Evolutionary conservation across 2,888 invertebrate genomes (phyloP), one percentile per base, ranked within the genome.

Genomic region (Phrixothrix hirtus): DNA sequence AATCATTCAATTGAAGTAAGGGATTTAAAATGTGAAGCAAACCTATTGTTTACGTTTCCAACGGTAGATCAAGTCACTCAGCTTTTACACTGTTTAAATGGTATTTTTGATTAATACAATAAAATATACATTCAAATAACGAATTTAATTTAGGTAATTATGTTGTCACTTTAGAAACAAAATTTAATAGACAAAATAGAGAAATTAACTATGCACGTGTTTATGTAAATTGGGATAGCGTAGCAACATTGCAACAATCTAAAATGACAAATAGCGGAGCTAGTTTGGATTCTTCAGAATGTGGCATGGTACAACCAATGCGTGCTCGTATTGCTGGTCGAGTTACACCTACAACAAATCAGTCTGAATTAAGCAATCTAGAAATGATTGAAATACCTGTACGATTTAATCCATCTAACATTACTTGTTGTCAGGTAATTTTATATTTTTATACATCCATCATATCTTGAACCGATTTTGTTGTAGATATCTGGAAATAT

Each of bases 311-410:
- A 27, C 81, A 81, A 47, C 79, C 82, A 0, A 83, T 85, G 80
- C 75, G 85, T 49, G 86, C 86, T 11, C 76, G 89, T 42, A 88
- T 89, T 48, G 88, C 89, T 1, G 88, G 88, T 1, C 77, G 86
- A 64, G 87, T 87, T 0, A 88, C 88, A 7, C 88, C 88, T 0
- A 86, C 86, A 38, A 80, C 82, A 6, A 82, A 82, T 58, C 78
- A 85, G 51, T 79, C 82, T 0, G 80, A 83, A 60, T 79, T 83
- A 49, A 75, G 76, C 12, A 80, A 78, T 58, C 77, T 86, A 41
- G 87, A 89, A 73, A 87, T 89, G 78, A 87, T 89, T 55, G 89
- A 89, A 70, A 74, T 89, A 34, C 88, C 88, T 0, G 72, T 86
- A 2, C 80, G 79, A 46, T 70, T 76, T 29, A 79, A 83, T 37